Conservation (phyloP, 2,797 vertebrate genomes). For the Phalanger gymnotis region DNA sequence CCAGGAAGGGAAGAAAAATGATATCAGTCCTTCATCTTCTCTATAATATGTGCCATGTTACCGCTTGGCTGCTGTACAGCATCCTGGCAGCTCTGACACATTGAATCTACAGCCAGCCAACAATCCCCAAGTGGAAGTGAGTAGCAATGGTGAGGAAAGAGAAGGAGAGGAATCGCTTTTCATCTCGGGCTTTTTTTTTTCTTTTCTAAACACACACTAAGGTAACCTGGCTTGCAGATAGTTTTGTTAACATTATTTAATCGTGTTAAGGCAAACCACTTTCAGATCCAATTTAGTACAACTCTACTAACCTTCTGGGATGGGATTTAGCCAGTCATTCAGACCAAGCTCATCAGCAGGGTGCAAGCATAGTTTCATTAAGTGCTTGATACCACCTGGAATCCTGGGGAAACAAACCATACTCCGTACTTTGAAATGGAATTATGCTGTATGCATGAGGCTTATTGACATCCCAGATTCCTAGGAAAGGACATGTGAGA, state of each 20-base stretch:
- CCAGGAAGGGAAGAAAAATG: constrained; percentile 38
- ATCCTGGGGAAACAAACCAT: constrained; percentile 43
- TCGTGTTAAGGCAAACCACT: constrained; percentile 26
- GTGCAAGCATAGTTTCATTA: constrained; percentile 32
- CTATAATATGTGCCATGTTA: constrained; percentile 2
- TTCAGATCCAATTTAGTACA: constrained; percentile 54
- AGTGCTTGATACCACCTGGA: neutral
- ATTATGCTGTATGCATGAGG: neutral
- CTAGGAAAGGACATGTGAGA: constrained; percentile 2
- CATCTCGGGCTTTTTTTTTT: constrained; percentile 8
- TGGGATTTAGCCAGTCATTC: constrained; percentile 56
- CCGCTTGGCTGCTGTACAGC: constrained; percentile 6
- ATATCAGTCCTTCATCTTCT: constrained; percentile 16
- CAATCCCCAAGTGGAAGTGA: constrained; percentile 52
- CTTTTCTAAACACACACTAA: constrained; percentile 12
- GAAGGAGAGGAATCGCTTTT: constrained; percentile 13
- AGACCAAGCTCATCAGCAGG: constrained; percentile 37
- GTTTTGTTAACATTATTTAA: constrained; percentile 64
- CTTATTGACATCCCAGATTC: neutral
- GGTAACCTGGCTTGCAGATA: constrained; percentile 24
- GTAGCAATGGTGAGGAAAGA: neutral
- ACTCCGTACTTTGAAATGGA: constrained; percentile 12
- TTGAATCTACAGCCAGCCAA: constrained; percentile 29
- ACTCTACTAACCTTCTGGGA: constrained; percentile 1
- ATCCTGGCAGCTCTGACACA: constrained; percentile 25